Evolutionary conservation across 2,797 vertebrate genomes (phyloP).

Genomic region (Acestrorhynchus altus): DNA sequence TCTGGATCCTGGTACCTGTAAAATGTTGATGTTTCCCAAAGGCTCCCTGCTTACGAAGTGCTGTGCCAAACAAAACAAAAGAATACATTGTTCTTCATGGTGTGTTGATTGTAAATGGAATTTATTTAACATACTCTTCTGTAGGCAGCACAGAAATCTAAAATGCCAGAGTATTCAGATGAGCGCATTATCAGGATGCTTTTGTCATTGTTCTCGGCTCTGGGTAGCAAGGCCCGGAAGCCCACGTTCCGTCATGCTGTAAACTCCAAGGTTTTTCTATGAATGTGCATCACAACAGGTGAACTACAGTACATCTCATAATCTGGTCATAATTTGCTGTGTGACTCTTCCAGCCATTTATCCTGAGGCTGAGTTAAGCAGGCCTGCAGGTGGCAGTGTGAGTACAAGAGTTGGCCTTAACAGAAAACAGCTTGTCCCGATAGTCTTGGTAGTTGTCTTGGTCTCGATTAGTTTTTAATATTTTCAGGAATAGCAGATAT

Average conservation of each 20-base stretch:
- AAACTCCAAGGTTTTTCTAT: not conserved
- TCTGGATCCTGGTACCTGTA: conserved; percentile 18
- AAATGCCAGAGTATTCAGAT: not conserved
- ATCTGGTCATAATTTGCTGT: too few species aligned
- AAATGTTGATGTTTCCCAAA: not conserved
- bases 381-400: conserved; percentile 28
- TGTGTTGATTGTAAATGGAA: not conserved
- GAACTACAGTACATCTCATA: too few species aligned
- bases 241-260: not conserved
- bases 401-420: not conserved
- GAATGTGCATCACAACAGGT: not conserved
- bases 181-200: not conserved
- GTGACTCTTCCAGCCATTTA: not conserved
- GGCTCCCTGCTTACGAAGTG: not conserved
- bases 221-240: not conserved
- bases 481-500: not conserved
- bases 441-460: too few species aligned
- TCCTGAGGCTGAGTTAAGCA: not conserved
- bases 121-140: not conserved
- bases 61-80: not conserved
- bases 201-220: not conserved
- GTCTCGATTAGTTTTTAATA: not conserved
- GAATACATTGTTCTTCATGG: not conserved
- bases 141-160: not conserved
- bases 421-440: too few species aligned